These are phyloP conservation scores for Trachurus trachurus DNA, from an alignment of 2,797 vertebrate genomes.

Conservation along the genomic window DNA sequence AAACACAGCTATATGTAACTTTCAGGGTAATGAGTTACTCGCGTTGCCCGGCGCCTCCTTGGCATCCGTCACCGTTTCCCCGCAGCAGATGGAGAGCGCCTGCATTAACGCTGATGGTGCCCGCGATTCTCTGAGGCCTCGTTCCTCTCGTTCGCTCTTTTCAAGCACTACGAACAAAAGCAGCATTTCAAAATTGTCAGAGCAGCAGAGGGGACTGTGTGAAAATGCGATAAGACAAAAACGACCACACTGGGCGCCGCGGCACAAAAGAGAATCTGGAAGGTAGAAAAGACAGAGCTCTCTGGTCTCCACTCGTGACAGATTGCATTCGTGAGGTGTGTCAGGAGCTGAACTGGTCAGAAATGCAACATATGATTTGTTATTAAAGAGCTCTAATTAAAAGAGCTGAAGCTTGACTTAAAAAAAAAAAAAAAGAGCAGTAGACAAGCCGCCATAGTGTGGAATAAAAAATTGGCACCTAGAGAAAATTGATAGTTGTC, in stretches of 20 bases:
- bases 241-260: conserved; percentile 34
- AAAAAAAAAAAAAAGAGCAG: too few relatives aligned
- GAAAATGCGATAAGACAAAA: conserved; percentile 76
- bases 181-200: conserved; percentile 68
- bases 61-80: conserved; percentile 47
- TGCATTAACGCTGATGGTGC: conserved; percentile 79
- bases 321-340: conserved; percentile 33
- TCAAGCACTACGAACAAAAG: conserved; percentile 69
- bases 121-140: conserved; percentile 68
- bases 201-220: conserved; percentile 70
- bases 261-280: conserved; percentile 60
- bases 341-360: conserved; percentile 11
- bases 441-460: not conserved
- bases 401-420: not conserved
- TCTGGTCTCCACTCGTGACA: conserved; percentile 38
- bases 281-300: conserved; percentile 54
- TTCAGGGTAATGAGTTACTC: not conserved
- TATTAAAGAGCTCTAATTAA: conserved; percentile 2
- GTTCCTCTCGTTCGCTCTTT: conserved; percentile 66
- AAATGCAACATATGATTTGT: not conserved
- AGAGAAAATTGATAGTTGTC: not conserved
- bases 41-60: conserved; percentile 45
- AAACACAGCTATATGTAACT: conserved; percentile 19
- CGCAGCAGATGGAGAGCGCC: conserved; percentile 67
- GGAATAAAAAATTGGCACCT: not conserved